A percentile compares a stretch with the other conserved stretches of the same genome.
phyloP scores from a whole-genome alignment of 2,888 invertebrate species.

The Cataglyphis altisquamis region DNA sequence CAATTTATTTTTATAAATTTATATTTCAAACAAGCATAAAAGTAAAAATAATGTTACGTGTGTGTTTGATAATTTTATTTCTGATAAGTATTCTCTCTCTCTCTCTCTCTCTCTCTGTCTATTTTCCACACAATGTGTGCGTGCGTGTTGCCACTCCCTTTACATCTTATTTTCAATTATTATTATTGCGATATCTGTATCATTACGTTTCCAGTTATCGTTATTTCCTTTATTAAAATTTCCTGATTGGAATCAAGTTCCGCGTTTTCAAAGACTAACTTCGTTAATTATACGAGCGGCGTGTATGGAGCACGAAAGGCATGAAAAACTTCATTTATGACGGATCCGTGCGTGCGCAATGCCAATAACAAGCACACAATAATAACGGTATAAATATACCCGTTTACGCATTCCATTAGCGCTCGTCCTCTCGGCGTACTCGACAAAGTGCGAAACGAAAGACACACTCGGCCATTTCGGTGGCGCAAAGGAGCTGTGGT shows the following conservation, averaged over 20 bases:
- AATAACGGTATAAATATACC: slow-evolving; percentile 37
- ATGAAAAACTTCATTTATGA: slow-evolving; percentile 29
- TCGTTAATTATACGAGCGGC: slow-evolving; percentile 18
- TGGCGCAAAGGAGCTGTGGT: slow-evolving; percentile 41
- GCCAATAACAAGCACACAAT: slow-evolving; percentile 30
- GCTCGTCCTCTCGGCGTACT: not conserved
- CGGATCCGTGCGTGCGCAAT: slow-evolving; percentile 22
- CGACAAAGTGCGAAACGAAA: slow-evolving; percentile 23
- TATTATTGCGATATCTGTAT: not conserved
- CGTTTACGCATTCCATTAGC: slow-evolving; percentile 38
- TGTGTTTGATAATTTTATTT: not conserved
- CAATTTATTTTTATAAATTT: not conserved
- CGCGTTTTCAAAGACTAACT: slow-evolving; percentile 23
- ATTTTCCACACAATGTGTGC: not conserved
- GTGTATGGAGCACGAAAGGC: slow-evolving; percentile 30
- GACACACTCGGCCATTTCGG: slow-evolving; percentile 50
- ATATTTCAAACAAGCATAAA: not conserved
- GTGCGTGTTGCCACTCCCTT: not conserved
- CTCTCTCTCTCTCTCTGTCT: not conserved
- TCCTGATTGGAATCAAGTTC: slow-evolving; percentile 15
- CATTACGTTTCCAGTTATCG: not conserved
- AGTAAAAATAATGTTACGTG: not conserved
- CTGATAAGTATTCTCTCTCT: not conserved
- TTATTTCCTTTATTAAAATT: not conserved
- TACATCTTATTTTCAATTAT: not conserved